Conservation (phyloP, 2,797 vertebrate genomes). For the Nasua narica region DNA sequence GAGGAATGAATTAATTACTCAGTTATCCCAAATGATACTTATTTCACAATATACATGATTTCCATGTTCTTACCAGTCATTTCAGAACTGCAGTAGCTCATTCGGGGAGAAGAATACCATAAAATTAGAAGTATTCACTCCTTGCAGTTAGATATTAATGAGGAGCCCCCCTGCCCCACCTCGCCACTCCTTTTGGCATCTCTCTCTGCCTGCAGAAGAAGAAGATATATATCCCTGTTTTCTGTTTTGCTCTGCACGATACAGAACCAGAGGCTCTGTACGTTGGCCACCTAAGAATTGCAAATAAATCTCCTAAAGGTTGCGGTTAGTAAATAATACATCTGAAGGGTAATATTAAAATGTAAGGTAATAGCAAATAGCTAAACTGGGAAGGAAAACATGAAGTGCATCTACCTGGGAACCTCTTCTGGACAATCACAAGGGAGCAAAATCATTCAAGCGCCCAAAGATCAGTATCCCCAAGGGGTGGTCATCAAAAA, state of each 20-base stretch:
- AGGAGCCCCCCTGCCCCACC: not conserved
- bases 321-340: not conserved
- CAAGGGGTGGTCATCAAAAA: not conserved
- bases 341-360: not conserved
- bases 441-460: not conserved
- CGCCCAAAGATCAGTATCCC: not conserved
- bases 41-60: conserved; percentile 5
- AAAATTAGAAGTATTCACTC: not conserved
- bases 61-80: not conserved
- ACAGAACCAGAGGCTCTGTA: not conserved
- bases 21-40: conserved; percentile 33
- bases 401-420: not conserved
- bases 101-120: not conserved
- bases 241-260: not conserved
- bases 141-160: not conserved
- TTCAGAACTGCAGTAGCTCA: not conserved
- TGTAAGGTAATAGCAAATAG: not conserved
- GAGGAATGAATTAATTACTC: conserved; percentile 49
- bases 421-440: not conserved
- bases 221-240: not conserved
- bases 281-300: not conserved
- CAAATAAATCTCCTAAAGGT: not conserved
- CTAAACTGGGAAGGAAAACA: not conserved
- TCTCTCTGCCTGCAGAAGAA: not conserved
- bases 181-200: not conserved